Conservation (phyloP, 2,888 invertebrate genomes). For the Eupeodes latifasciatus region DNA sequence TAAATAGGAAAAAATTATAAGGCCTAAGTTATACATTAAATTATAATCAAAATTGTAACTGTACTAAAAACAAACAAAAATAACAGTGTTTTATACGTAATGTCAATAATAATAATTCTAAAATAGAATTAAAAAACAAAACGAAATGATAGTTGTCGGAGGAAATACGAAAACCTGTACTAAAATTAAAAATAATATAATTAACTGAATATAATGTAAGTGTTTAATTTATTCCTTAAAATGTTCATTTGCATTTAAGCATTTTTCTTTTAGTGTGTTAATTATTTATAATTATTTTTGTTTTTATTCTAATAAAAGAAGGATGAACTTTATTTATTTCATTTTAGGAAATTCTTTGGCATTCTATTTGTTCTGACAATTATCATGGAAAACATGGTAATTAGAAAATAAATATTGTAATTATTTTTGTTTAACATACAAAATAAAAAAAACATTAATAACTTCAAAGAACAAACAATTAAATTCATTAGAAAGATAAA, state of each 20-base stretch:
- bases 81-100: conserved; percentile 62
- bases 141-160: conserved; percentile 9
- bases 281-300: neutral
- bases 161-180: neutral
- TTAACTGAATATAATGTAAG: neutral
- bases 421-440: conserved; percentile 35
- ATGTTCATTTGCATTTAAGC: too few relatives aligned
- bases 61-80: conserved; percentile 23
- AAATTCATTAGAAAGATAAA: conserved; percentile 21
- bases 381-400: neutral
- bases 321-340: neutral
- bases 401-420: conserved; percentile 31
- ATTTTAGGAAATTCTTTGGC: neutral
- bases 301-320: neutral
- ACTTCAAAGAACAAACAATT: conserved; percentile 17
- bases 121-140: conserved; percentile 7
- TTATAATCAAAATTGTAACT: conserved; percentile 48
- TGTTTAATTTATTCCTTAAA: too few relatives aligned
- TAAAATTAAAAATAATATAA: neutral
- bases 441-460: neutral
- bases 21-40: conserved; percentile 34
- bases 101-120: conserved; percentile 52
- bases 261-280: too few relatives aligned
- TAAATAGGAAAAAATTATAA: conserved; percentile 44
- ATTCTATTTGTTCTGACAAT: conserved; percentile 1